These are phyloP conservation scores for Torymus auratus DNA, from an alignment of 2,888 invertebrate genomes.

Conservation along the genomic window DNA sequence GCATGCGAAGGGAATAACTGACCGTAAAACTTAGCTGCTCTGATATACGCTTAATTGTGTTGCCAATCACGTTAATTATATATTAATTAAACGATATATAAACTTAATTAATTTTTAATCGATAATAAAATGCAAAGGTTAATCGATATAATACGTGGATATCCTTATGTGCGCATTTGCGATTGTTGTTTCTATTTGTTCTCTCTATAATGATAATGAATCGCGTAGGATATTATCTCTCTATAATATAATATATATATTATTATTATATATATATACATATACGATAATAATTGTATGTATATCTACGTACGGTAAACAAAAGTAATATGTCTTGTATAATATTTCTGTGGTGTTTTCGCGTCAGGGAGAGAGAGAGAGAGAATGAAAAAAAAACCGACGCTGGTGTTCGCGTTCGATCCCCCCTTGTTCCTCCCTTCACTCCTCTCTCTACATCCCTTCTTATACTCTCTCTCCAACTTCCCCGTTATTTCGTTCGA, in stretches of 20 bases:
- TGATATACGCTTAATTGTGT: slow-evolving; percentile 74
- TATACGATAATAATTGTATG: slow-evolving; percentile 54
- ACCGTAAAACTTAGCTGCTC: slow-evolving; percentile 68
- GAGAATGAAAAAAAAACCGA: neutral
- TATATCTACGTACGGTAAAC: slow-evolving; percentile 59
- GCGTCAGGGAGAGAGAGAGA: slow-evolving; percentile 8
- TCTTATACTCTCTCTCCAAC: neutral
- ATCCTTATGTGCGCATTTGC: slow-evolving; percentile 59
- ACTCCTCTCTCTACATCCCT: too few species aligned
- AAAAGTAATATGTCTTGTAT: slow-evolving; percentile 52
- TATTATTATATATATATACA: slow-evolving; percentile 48
- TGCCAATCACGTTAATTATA: slow-evolving; percentile 72
- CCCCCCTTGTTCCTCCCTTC: slow-evolving; percentile 25
- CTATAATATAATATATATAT: slow-evolving; percentile 45
- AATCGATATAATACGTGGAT: slow-evolving; percentile 55
- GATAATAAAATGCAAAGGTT: slow-evolving; percentile 47
- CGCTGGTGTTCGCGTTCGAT: slow-evolving; percentile 48
- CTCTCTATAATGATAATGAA: slow-evolving; percentile 57
- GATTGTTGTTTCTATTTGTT: slow-evolving; percentile 60
- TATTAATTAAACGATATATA: slow-evolving; percentile 63
- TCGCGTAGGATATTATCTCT: slow-evolving; percentile 58
- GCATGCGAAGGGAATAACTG: slow-evolving; percentile 55
- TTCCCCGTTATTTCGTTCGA: slow-evolving; percentile 23
- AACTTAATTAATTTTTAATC: slow-evolving; percentile 65
- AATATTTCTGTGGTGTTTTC: slow-evolving; percentile 56